Evolutionary conservation across 53 echinoderm and acorn worm genomes (phyloP).

Genomic region (Henricia sp.): DNA sequence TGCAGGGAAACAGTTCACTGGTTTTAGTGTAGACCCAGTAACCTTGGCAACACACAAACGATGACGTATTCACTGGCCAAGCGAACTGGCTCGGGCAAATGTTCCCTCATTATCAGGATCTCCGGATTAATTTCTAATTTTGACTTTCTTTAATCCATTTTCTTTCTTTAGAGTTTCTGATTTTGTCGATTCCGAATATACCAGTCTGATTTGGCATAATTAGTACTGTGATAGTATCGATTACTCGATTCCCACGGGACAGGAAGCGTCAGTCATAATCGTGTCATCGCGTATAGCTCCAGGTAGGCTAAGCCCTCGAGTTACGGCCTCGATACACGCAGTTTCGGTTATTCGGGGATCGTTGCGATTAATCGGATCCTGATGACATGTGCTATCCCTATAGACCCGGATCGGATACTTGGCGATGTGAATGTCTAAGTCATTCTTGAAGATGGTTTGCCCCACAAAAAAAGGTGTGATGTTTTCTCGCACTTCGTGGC

Average conservation of each 20-base stretch:
- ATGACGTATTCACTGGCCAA: too few relatives aligned
- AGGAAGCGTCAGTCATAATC: constrained; percentile 54
- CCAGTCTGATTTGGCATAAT: not conserved
- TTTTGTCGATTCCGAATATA: not conserved
- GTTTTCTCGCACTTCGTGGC: too few relatives aligned
- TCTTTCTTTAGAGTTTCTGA: not conserved
- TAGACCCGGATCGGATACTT: constrained; percentile 1
- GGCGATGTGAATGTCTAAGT: constrained; percentile 19
- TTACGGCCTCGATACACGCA: constrained; percentile 5
- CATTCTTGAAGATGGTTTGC: constrained; percentile 9
- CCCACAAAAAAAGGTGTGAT: too few relatives aligned
- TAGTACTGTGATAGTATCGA: constrained; percentile 30
- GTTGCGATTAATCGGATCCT: constrained; percentile 26
- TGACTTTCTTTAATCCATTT: not conserved
- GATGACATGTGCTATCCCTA: constrained; percentile 44
- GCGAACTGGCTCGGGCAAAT: not conserved
- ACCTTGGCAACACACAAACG: too few relatives aligned
- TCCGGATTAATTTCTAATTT: too few relatives aligned
- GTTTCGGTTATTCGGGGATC: constrained; percentile 9
- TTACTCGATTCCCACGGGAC: constrained; percentile 21
- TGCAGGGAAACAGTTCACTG: too few relatives aligned
- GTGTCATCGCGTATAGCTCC: constrained; percentile 54
- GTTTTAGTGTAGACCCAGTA: too few relatives aligned
- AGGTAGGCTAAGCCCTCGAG: constrained; percentile 26
- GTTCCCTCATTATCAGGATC: too few relatives aligned